Conservation (phyloP, 2,797 vertebrate genomes). For the Cichlasoma orientale region DNA sequence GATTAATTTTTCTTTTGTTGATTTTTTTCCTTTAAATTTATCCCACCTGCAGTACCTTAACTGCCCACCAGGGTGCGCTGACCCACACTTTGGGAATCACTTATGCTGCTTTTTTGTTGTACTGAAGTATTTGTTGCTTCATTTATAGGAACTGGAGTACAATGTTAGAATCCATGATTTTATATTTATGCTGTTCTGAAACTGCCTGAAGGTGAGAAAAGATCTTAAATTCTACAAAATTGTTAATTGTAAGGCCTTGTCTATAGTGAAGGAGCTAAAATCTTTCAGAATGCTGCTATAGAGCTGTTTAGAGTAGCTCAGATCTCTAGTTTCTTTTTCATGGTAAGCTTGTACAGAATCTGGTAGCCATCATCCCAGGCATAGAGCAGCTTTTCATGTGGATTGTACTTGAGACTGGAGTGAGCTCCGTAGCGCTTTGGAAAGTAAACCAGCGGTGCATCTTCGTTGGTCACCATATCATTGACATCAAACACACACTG, state of each 20-base stretch:
- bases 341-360: conserved; percentile 93
- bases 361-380: conserved; percentile 99
- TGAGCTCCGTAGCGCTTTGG: conserved; percentile 94
- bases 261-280: conserved; percentile 1
- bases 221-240: neutral
- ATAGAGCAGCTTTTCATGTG: conserved; percentile 90
- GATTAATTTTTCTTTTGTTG: neutral
- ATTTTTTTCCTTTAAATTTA: neutral
- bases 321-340: conserved; percentile 90
- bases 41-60: neutral
- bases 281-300: neutral
- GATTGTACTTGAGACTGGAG: conserved; percentile 95
- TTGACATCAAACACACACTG: conserved; percentile 96
- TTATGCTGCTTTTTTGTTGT: neutral
- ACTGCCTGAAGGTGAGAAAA: neutral
- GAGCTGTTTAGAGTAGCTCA: conserved; percentile 31
- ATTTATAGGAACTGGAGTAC: neutral
- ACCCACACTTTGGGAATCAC: neutral
- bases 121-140: neutral
- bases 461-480: conserved; percentile 87
- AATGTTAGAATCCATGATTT: neutral
- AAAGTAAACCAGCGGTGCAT: conserved; percentile 90
- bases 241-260: neutral
- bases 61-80: neutral
- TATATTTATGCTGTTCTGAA: neutral